These are phyloP conservation scores for Etia nguti DNA, from an alignment of 2,113 vertebrate genomes.

Conservation along the genomic window DNA sequence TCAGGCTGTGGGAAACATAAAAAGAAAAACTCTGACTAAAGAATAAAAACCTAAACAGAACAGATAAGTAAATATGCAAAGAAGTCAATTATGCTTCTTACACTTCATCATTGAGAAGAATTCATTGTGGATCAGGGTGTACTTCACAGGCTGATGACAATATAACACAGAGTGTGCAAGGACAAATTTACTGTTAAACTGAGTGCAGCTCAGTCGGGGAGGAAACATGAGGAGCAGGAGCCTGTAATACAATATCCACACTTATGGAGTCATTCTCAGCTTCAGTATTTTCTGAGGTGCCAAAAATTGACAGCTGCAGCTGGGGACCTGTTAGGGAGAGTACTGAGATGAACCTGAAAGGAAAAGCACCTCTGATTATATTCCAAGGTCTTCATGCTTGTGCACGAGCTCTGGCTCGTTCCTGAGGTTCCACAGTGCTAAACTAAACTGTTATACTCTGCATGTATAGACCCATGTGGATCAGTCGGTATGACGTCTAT, in stretches of 20 bases:
- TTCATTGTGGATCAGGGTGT: neutral
- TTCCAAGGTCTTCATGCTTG: neutral
- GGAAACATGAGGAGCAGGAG: neutral
- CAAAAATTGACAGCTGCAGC: conserved; percentile 44
- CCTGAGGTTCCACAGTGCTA: neutral
- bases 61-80: neutral
- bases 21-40: neutral
- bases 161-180: neutral
- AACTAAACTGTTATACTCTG: neutral
- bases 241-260: conserved; percentile 45
- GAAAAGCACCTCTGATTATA: neutral
- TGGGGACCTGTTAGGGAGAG: conserved; percentile 19
- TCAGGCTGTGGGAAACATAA: neutral
- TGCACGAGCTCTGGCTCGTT: neutral
- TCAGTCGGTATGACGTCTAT: neutral
- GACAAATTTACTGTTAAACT: neutral
- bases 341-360: neutral
- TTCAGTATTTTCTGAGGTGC: conserved; percentile 56
- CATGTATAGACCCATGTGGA: conserved; percentile 1
- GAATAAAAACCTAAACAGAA: neutral
- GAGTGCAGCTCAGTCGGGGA: neutral
- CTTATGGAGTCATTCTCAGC: conserved; percentile 35
- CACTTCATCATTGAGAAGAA: neutral
- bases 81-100: neutral
- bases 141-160: neutral